phyloP scores from a whole-genome alignment of 2,888 invertebrate species.

The Dione juno region DNA sequence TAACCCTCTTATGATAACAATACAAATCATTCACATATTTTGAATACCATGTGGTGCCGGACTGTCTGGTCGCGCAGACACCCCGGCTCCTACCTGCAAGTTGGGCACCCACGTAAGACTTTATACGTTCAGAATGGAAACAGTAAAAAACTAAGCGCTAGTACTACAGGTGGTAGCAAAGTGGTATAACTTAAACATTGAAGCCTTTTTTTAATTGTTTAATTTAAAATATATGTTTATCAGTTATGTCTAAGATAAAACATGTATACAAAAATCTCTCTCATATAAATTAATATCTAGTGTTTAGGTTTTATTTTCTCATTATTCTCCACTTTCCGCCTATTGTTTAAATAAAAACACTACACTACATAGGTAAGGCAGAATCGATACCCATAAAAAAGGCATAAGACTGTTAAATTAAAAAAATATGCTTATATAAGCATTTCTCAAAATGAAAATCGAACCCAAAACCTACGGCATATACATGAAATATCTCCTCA shows the following conservation, averaged over 20 bases:
- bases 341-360: no score
- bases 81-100: conserved; percentile 76
- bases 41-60: conserved; percentile 67
- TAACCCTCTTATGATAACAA: conserved; percentile 33
- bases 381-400: no score
- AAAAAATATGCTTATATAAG: background rate
- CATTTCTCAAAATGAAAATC: background rate
- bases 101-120: conserved; percentile 41
- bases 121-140: conserved; percentile 56
- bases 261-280: no score
- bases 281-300: no score
- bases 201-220: no score
- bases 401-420: no score
- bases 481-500: background rate
- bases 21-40: conserved; percentile 45
- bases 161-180: conserved; percentile 20
- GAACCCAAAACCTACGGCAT: background rate
- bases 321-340: no score
- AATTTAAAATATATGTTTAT: no score
- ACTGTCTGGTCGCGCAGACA: conserved; percentile 77
- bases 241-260: no score
- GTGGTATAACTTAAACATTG: background rate
- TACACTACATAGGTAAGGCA: no score
- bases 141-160: conserved; percentile 61
- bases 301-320: no score